Evolutionary conservation across 2,113 vertebrate species (phyloP).

Genomic region (Eleginops maclovinus): DNA sequence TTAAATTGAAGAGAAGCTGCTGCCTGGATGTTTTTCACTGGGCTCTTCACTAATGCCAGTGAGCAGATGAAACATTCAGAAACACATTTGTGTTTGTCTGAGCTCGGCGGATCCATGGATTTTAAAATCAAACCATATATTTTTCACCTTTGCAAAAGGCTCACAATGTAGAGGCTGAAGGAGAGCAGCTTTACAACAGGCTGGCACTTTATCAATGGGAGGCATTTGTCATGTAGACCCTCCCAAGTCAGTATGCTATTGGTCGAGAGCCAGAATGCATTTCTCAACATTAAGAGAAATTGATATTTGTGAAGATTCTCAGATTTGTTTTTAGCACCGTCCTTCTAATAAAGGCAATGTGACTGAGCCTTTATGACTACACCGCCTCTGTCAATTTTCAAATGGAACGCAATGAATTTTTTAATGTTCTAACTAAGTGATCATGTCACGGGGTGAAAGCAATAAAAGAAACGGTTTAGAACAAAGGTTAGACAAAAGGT

Average conservation of each 20-base stretch:
- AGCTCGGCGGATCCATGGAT: background rate
- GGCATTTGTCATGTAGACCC: background rate
- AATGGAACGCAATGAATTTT: background rate
- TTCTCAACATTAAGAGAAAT: too few species aligned
- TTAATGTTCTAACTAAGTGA: background rate
- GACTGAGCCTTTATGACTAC: background rate
- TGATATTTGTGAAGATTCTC: background rate
- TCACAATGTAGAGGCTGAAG: background rate
- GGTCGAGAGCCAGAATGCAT: background rate
- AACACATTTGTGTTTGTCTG: background rate
- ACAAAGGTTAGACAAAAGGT: background rate
- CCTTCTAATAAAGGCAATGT: background rate
- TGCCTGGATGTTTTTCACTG: background rate
- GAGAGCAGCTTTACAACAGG: background rate
- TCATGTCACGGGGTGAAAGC: background rate
- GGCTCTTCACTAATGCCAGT: background rate
- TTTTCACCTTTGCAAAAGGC: background rate
- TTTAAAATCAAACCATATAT: background rate
- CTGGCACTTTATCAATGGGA: background rate
- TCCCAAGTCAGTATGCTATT: background rate
- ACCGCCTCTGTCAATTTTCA: background rate
- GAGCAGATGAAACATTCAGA: background rate
- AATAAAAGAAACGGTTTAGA: background rate
- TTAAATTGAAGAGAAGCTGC: background rate
- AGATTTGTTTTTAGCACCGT: background rate